Evolutionary conservation across 2,113 vertebrate species (phyloP).

Genomic region (Sakesphorus luctuosus): DNA sequence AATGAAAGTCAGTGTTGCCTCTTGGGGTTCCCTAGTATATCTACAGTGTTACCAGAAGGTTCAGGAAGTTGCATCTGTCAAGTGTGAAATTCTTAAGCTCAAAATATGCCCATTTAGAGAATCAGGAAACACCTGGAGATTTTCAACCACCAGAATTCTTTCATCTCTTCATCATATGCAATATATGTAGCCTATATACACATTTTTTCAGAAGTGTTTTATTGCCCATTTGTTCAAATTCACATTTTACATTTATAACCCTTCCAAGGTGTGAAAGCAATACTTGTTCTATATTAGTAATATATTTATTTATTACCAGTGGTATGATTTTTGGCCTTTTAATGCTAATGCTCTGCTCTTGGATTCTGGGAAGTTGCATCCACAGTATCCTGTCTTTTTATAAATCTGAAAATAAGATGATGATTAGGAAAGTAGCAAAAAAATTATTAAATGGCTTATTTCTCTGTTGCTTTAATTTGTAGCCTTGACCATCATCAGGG

Average conservation of each 20-base stretch:
- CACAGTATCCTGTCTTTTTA: neutral
- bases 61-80: slow-evolving; percentile 52
- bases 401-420: neutral
- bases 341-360: neutral
- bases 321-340: neutral
- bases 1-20: neutral
- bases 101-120: slow-evolving; percentile 35
- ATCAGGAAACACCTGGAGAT: slow-evolving; percentile 61
- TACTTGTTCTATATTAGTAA: neutral
- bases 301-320: neutral
- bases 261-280: neutral
- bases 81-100: slow-evolving; percentile 58
- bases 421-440: neutral
- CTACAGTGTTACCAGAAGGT: slow-evolving; percentile 3
- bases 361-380: neutral
- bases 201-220: slow-evolving; percentile 21
- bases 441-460: neutral
- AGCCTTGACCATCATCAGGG: neutral
- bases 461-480: neutral
- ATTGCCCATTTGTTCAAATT: slow-evolving; percentile 36
- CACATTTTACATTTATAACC: neutral
- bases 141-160: slow-evolving; percentile 8
- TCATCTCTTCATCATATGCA: slow-evolving; percentile 7
- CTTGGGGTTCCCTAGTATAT: neutral
- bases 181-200: neutral